Conservation (phyloP, 2,888 invertebrate species). For the Hanleya hanleyi region DNA sequence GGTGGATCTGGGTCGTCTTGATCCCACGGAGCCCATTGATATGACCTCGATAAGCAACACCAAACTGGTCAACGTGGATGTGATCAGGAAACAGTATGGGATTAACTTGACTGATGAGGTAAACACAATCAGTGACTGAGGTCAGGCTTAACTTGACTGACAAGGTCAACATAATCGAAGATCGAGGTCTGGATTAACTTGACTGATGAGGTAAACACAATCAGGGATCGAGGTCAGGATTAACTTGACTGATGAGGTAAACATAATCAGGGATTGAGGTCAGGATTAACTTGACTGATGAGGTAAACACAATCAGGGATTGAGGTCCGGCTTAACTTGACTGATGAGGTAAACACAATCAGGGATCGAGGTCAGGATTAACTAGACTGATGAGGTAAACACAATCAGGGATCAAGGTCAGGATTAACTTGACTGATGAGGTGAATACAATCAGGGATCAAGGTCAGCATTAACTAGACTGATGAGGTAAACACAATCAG, state of each 20-base stretch:
- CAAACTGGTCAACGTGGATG: conserved; percentile 81
- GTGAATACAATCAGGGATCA: neutral
- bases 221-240: too few relatives aligned
- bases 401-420: neutral
- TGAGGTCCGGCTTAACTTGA: too few relatives aligned
- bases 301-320: neutral
- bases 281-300: neutral
- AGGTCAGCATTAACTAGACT: neutral
- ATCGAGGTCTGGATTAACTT: neutral
- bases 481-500: neutral
- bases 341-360: neutral
- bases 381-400: neutral
- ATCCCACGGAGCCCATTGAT: conserved; percentile 88
- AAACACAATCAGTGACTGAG: conserved; percentile 13
- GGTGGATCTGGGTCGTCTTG: conserved; percentile 90
- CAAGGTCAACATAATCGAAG: neutral
- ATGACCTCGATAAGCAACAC: conserved; percentile 87
- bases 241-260: neutral
- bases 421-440: neutral
- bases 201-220: neutral
- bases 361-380: too few relatives aligned
- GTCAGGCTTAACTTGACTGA: neutral
- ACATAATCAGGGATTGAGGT: too few relatives aligned
- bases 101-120: conserved; percentile 92
- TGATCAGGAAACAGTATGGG: conserved; percentile 88